Percentiles rank a stretch among this genome's conserved stretches.
Conservation (phyloP, 2,113 vertebrate genomes). For the Ancistrus triradiatus region DNA sequence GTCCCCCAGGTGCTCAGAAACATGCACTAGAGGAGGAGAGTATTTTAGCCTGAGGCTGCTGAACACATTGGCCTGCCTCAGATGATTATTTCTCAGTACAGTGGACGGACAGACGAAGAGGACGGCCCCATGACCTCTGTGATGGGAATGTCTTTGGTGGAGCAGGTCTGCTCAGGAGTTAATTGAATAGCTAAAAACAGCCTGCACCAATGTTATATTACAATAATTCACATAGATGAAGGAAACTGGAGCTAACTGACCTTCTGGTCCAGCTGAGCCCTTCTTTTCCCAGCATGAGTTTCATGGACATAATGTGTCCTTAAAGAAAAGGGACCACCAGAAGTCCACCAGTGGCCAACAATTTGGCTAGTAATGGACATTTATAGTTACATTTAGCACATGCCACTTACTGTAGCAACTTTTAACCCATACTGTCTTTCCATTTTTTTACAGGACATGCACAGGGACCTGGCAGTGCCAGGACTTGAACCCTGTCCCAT, state of each 20-base stretch:
- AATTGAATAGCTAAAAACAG: conserved; percentile 52
- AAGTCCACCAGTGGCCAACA: too few species aligned
- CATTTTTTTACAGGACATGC: too few species aligned
- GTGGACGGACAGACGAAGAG: conserved; percentile 13
- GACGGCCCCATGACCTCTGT: conserved; percentile 28
- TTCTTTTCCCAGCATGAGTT: background rate
- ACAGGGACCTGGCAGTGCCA: too few species aligned
- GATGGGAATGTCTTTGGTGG: conserved; percentile 24
- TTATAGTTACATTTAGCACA: too few species aligned
- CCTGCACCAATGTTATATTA: conserved; percentile 35
- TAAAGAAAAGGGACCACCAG: too few species aligned
- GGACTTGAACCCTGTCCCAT: too few species aligned
- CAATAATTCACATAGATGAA: conserved; percentile 34
- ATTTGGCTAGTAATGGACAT: too few species aligned
- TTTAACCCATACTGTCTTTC: too few species aligned
- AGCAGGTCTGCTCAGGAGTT: conserved; percentile 26
- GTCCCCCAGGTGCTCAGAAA: conserved; percentile 26
- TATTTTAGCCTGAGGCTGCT: conserved; percentile 10
- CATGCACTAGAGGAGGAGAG: conserved; percentile 23
- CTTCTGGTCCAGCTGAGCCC: background rate
- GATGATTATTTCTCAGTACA: conserved; percentile 24
- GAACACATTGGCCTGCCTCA: conserved; percentile 16
- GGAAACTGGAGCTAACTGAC: conserved; percentile 17
- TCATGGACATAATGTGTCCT: too few species aligned
- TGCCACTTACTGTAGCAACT: too few species aligned